These are phyloP conservation scores for Lacerta viridis DNA, from an alignment of 2,797 vertebrate genomes.

Conservation along the genomic window DNA sequence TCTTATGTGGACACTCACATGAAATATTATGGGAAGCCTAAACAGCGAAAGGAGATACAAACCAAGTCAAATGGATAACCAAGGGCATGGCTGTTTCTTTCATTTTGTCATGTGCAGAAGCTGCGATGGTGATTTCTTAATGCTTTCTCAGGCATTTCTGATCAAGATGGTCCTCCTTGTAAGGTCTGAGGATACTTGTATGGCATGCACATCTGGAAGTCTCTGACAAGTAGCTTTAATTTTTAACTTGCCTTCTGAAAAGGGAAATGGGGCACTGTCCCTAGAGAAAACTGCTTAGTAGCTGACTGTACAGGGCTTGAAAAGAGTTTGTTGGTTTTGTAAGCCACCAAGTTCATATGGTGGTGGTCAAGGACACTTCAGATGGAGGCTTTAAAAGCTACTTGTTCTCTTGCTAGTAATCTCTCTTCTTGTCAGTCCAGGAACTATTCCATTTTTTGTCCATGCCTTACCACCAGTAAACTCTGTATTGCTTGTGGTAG, in stretches of 20 bases:
- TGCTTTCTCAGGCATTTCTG: background rate
- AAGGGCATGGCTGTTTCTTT: background rate
- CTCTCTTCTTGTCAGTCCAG: background rate
- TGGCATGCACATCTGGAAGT: background rate
- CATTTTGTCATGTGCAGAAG: background rate
- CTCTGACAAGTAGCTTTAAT: background rate
- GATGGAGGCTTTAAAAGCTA: conserved; percentile 5
- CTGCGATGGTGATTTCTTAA: conserved; percentile 7
- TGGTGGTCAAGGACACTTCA: background rate
- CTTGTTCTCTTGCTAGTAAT: background rate
- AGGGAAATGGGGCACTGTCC: background rate
- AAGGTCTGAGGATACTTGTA: background rate
- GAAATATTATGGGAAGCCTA: conserved; percentile 37
- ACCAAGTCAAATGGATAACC: conserved; percentile 35
- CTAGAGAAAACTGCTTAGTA: background rate
- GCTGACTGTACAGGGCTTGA: background rate
- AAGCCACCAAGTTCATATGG: background rate
- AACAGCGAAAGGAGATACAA: conserved; percentile 22
- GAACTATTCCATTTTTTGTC: background rate
- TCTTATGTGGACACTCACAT: conserved; percentile 85
- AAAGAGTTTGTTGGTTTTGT: background rate
- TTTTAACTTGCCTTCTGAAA: conserved; percentile 11
- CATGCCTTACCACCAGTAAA: background rate
- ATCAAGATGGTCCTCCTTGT: conserved; percentile 5
- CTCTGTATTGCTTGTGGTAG: background rate